Evolutionary conservation across 2,797 vertebrate species (phyloP).

Genomic region (Microhierax caerulescens): DNA sequence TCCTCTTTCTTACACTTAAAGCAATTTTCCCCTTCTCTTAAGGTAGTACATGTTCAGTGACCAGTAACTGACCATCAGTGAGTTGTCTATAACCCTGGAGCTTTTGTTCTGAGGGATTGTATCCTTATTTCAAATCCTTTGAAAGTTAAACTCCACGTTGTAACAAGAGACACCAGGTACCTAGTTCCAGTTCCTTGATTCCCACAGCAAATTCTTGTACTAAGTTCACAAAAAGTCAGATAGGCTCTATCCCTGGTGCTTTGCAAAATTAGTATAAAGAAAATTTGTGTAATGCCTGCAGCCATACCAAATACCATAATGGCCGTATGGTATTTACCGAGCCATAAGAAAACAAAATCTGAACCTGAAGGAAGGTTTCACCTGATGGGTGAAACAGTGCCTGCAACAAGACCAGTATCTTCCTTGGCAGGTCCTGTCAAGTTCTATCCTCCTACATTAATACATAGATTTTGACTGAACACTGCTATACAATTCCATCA

Average conservation of each 20-base stretch:
- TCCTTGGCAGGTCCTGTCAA: not conserved
- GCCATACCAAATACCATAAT: not conserved
- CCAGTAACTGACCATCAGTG: not conserved
- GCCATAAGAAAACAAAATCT: not conserved
- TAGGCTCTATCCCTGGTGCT: not conserved
- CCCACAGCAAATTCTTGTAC: not conserved
- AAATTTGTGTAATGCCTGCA: not conserved
- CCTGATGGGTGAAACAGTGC: not conserved
- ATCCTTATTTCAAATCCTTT: not conserved
- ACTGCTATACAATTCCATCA: not conserved
- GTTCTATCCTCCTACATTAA: not conserved
- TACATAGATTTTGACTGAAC: not conserved
- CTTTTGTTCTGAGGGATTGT: not conserved
- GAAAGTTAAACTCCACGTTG: not conserved
- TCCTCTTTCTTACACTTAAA: not conserved
- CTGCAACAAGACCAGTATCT: not conserved
- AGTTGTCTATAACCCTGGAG: not conserved
- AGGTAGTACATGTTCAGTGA: not conserved
- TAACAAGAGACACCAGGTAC: not conserved
- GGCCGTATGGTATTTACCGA: fast-evolving
- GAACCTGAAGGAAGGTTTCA: not conserved
- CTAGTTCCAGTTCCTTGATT: not conserved
- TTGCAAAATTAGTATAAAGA: not conserved
- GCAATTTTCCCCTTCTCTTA: not conserved
- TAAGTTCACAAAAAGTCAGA: not conserved